phyloP scores from a whole-genome alignment of 2,113 vertebrate genomes.

The Brevimyrus niger region DNA sequence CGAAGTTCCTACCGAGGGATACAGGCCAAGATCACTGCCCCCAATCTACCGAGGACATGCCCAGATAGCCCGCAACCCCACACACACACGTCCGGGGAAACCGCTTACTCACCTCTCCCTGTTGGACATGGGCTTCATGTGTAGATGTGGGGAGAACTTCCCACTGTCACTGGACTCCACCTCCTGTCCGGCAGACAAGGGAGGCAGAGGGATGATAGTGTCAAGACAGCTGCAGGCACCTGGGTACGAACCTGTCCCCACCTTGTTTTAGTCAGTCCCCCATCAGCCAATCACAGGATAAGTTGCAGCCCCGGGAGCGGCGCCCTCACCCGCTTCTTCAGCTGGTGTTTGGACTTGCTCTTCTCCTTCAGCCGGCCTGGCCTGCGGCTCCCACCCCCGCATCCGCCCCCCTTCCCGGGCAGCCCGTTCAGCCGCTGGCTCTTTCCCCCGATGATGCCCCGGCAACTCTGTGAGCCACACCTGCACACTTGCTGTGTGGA shows the following conservation, averaged over 20 bases:
- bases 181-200: conserved; percentile 46
- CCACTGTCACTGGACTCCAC: conserved; percentile 75
- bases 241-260: neutral
- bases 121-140: conserved; percentile 99
- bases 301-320: neutral
- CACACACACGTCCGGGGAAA: neutral
- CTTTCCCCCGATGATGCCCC: conserved; percentile 96
- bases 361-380: conserved; percentile 88
- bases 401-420: conserved; percentile 61
- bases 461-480: conserved; percentile 89
- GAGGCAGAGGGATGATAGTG: neutral
- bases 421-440: conserved; percentile 90
- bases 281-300: neutral
- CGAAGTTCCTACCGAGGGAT: conserved; percentile 75
- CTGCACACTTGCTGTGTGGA: conserved; percentile 81
- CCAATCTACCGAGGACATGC: neutral
- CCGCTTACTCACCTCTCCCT: conserved; percentile 74
- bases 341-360: conserved; percentile 94
- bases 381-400: conserved; percentile 64
- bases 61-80: neutral
- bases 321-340: conserved; percentile 84
- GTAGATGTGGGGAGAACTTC: conserved; percentile 76
- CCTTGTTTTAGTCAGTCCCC: neutral
- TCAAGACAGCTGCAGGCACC: neutral
- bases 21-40: neutral